Conservation (phyloP, 2,797 vertebrate species). For the Brachymystax lenok region DNA sequence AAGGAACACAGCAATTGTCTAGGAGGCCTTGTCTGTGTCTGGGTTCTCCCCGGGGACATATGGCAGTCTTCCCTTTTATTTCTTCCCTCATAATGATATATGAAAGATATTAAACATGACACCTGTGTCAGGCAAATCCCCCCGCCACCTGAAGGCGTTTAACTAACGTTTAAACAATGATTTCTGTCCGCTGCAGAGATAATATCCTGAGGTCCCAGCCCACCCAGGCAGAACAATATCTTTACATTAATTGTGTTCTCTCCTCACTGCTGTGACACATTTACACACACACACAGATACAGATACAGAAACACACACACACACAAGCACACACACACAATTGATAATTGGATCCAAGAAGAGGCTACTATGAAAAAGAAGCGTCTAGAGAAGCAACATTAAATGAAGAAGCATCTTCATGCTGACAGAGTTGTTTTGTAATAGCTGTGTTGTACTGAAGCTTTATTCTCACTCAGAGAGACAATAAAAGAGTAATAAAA, state of each 20-base stretch:
- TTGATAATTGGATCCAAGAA: neutral
- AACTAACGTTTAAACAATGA: constrained; percentile 64
- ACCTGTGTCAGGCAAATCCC: constrained; percentile 79
- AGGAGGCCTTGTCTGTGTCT: constrained; percentile 37
- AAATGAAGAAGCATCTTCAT: neutral
- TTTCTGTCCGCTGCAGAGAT: constrained; percentile 74
- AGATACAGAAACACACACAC: constrained; percentile 14
- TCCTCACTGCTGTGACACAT: neutral
- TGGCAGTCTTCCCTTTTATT: constrained; percentile 66
- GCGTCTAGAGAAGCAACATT: neutral
- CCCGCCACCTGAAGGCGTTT: constrained; percentile 63
- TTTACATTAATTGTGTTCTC: constrained; percentile 65
- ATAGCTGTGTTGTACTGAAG: constrained; percentile 38
- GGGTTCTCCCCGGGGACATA: constrained; percentile 54
- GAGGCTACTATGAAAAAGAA: neutral
- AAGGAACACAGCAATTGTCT: constrained; percentile 74
- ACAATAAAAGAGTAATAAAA: constrained; percentile 61
- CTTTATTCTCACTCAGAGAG: constrained; percentile 46
- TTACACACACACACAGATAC: neutral
- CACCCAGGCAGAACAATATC: constrained; percentile 84
- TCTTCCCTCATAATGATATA: constrained; percentile 78
- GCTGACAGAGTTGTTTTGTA: constrained; percentile 26
- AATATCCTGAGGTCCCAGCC: constrained; percentile 75
- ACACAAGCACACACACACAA: constrained; percentile 26
- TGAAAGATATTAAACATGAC: constrained; percentile 83